These are phyloP conservation scores for Tyto alba DNA, from an alignment of 2,113 vertebrate genomes.

Conservation along the genomic window DNA sequence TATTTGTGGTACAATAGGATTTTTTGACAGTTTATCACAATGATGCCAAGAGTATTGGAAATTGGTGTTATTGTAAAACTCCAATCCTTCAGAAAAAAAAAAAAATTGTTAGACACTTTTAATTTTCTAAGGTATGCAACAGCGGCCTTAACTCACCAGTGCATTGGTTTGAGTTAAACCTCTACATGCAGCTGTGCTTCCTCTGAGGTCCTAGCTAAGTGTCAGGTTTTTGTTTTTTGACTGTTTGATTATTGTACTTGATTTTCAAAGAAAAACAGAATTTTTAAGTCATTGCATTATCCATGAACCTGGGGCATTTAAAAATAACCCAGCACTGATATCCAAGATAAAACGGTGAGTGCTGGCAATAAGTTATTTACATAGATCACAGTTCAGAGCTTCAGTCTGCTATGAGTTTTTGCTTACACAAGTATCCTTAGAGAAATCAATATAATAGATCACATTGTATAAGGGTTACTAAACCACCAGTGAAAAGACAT, in stretches of 20 bases:
- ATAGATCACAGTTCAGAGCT: background rate
- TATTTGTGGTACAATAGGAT: background rate
- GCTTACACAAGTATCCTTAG: background rate
- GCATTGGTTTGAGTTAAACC: background rate
- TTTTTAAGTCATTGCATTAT: background rate
- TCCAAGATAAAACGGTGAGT: background rate
- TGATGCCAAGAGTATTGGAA: background rate
- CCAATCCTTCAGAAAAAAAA: background rate
- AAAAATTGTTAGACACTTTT: background rate
- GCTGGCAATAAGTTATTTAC: background rate
- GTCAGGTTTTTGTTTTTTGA: background rate
- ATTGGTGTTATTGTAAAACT: background rate
- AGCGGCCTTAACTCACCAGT: background rate
- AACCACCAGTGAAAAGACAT: background rate
- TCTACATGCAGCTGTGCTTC: background rate
- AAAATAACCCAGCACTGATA: background rate
- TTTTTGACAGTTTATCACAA: background rate
- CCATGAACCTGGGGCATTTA: background rate
- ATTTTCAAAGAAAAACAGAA: background rate
- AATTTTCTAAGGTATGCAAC: background rate
- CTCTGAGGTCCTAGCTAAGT: background rate
- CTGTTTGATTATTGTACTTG: background rate
- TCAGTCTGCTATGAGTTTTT: background rate
- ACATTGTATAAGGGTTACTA: background rate
- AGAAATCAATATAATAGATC: background rate